Base-by-base conservation (phyloP, 2,888 invertebrate species). In the Molorchus minor region DNA sequence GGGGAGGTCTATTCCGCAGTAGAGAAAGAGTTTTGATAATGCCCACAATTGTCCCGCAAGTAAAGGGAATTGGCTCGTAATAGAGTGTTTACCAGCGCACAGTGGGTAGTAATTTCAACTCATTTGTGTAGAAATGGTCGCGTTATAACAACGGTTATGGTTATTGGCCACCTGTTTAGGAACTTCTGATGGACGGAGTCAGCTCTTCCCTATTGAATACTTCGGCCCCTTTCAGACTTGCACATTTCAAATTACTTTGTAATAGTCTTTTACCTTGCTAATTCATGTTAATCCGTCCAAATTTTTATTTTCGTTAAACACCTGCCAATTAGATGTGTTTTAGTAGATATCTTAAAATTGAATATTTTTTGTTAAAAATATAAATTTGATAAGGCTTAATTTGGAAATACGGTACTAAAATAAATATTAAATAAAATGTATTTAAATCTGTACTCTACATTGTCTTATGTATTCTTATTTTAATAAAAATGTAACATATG, bases 111-210 rank as follows among this genome's bases (percentile, higher is more conserved):
- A 81, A 81, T 81, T 81, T 80, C 79, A 74, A 80, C 80, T 81
- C 81, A 81, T 81, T 81, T 81, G 80, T 80, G 81, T 81, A 80
- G 81, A 79, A 80, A 81, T 78, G 80, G 80, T 80, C 79, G 79
- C 79, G 80, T 80, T 80, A 81, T 81, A 79, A 81, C 80, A 80
- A 81, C 80, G 80, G 80, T 81, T 81, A 81, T 80, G 80, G 81
- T 81, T 81, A 81, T 81, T 81, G 81, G 80, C 81, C 81, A 81
- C 81, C 81, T 81, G 81, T 81, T 81, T 79, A 69, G 70, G 68
- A 71, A 71, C 71, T 72, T 67, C 69, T 74, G 75, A 75, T 69
- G 73, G 73, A 75, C 64, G 62, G 67, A 67, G 67, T n/a, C n/a
- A n/a, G n/a, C n/a, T n/a, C 67, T 58, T 65, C 64, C 58, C 58